Evolutionary conservation across 2,797 vertebrate species (phyloP).

Genomic region (Microctenopoma steveboyesi): DNA sequence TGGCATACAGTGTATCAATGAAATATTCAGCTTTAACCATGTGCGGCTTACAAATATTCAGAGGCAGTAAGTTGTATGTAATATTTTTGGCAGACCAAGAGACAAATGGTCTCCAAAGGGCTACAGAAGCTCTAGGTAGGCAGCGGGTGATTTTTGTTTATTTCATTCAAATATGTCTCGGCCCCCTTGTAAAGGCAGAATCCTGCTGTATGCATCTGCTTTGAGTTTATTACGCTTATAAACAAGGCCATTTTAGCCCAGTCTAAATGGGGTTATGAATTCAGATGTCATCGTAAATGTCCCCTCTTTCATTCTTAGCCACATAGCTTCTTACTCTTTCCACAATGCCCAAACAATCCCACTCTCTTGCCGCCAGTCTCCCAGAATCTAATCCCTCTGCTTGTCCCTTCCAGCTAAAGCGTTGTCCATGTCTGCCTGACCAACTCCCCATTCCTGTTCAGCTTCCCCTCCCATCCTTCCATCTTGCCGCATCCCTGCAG

Average conservation of each 20-base stretch:
- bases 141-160: conserved; percentile 58
- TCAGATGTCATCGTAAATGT: conserved; percentile 70
- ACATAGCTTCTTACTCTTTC: conserved; percentile 60
- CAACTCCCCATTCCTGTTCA: conserved; percentile 69
- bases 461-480: conserved; percentile 68
- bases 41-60: conserved; percentile 32
- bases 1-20: neutral
- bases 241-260: conserved; percentile 64
- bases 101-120: conserved; percentile 21
- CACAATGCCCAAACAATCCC: conserved; percentile 73
- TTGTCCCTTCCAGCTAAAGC: conserved; percentile 74
- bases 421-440: conserved; percentile 73
- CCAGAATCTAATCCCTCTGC: conserved; percentile 78
- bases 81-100: conserved; percentile 41
- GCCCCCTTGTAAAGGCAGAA: conserved; percentile 42
- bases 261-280: conserved; percentile 67
- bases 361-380: conserved; percentile 72
- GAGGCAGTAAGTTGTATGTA: conserved; percentile 20
- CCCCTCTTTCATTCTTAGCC: conserved; percentile 60
- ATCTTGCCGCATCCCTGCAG: conserved; percentile 70
- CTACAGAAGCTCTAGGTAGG: conserved; percentile 31
- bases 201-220: conserved; percentile 57
- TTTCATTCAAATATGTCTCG: conserved; percentile 54
- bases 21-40: conserved; percentile 22
- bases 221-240: conserved; percentile 51